Conservation (phyloP, 2,113 vertebrate genomes). For the Upupa epops region DNA sequence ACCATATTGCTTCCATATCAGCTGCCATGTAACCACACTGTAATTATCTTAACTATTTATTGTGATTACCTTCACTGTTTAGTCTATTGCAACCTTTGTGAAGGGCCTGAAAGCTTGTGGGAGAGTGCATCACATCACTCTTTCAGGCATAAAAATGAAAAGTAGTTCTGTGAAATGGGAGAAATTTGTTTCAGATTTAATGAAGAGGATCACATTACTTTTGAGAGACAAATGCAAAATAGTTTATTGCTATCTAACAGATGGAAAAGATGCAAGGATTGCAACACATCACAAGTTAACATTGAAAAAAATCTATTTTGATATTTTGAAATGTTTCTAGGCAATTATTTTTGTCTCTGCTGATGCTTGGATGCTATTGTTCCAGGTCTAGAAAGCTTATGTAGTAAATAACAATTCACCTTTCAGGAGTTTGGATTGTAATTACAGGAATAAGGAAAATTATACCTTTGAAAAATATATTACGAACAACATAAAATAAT, state of each 20-base stretch:
- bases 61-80: not conserved
- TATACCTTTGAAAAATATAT: not conserved
- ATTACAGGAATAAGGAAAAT: not conserved
- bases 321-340: not conserved
- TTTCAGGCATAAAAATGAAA: too few species aligned
- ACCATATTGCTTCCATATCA: not conserved
- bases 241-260: not conserved
- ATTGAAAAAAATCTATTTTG: not conserved
- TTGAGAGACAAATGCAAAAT: not conserved
- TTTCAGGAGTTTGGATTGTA: not conserved
- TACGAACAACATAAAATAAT: not conserved
- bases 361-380: not conserved
- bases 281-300: not conserved
- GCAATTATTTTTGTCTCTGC: not conserved
- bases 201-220: not conserved
- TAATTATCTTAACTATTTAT: not conserved
- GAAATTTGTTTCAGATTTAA: not conserved
- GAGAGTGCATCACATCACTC: not conserved
- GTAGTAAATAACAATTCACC: not conserved
- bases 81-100: not conserved
- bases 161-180: not conserved
- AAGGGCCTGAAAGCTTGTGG: not conserved
- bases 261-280: not conserved
- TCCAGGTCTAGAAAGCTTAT: not conserved
- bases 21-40: fast-evolving